Evolutionary conservation across 2,888 invertebrate species (phyloP).

Genomic region (Drosophila koepferae): DNA sequence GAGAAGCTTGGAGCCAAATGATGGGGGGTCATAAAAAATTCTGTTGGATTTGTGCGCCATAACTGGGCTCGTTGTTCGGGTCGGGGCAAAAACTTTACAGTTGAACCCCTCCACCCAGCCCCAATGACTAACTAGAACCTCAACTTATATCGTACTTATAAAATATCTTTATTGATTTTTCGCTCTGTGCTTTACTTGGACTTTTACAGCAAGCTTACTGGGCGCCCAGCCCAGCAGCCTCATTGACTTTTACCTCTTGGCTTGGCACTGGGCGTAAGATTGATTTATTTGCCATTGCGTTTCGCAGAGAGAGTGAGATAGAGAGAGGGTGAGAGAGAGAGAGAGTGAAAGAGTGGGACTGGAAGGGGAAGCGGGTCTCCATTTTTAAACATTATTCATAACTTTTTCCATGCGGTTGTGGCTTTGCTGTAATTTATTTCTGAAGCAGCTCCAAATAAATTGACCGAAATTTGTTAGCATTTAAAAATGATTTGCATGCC

Average conservation of each 20-base stretch:
- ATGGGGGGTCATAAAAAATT: conserved; percentile 33
- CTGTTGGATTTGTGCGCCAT: conserved; percentile 23
- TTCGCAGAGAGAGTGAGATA: not conserved
- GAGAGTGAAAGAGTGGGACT: not conserved
- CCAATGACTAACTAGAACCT: conserved; percentile 8
- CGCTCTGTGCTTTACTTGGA: conserved; percentile 14
- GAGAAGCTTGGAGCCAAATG: conserved; percentile 12
- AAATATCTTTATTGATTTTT: conserved; percentile 73
- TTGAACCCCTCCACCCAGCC: conserved; percentile 18
- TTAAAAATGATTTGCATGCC: conserved; percentile 76
- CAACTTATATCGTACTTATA: conserved; percentile 45
- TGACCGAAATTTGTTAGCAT: conserved; percentile 79
- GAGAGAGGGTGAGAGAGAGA: not conserved
- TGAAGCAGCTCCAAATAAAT: conserved; percentile 63
- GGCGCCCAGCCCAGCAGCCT: conserved; percentile 10
- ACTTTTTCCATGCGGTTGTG: conserved; percentile 62
- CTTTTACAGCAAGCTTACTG: conserved; percentile 20
- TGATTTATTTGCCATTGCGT: conserved; percentile 73
- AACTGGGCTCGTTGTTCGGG: conserved; percentile 13
- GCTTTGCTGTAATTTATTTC: conserved; percentile 72
- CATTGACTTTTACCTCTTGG: conserved; percentile 34
- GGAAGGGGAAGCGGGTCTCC: conserved; percentile 6
- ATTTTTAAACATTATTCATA: conserved; percentile 74
- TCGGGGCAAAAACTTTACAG: conserved; percentile 34
- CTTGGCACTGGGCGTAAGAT: conserved; percentile 60